phyloP scores from a whole-genome alignment of 2,797 vertebrate genomes.

The Synanceia verrucosa region DNA sequence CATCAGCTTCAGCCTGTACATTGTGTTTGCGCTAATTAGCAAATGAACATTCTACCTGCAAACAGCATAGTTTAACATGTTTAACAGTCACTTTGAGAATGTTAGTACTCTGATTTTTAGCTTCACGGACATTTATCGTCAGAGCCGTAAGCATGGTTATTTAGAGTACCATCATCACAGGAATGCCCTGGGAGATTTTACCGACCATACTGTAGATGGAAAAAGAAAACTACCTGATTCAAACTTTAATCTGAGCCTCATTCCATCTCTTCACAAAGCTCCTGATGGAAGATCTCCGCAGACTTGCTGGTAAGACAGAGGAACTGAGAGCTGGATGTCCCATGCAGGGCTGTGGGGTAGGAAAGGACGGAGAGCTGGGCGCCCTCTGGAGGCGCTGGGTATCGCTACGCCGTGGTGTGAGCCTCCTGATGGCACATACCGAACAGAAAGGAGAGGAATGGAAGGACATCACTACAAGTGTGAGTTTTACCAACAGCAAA shows the following conservation, averaged over 20 bases:
- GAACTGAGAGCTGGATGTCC: slow-evolving; percentile 70
- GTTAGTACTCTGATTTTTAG: too few species aligned
- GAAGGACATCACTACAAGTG: slow-evolving; percentile 87
- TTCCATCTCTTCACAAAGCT: slow-evolving; percentile 51
- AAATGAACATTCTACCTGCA: too few species aligned
- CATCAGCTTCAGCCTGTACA: background rate
- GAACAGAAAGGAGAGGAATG: slow-evolving; percentile 87
- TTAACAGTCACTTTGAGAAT: too few species aligned
- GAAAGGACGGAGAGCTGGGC: slow-evolving; percentile 60
- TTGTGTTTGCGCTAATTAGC: too few species aligned
- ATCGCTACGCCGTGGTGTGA: slow-evolving; percentile 73
- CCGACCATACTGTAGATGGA: background rate
- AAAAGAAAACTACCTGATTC: background rate
- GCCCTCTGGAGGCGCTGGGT: slow-evolving; percentile 89
- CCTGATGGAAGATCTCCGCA: slow-evolving; percentile 65
- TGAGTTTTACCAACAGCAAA: slow-evolving; percentile 71
- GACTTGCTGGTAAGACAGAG: slow-evolving; percentile 60
- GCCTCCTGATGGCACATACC: slow-evolving; percentile 80
- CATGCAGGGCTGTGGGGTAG: slow-evolving; percentile 64
- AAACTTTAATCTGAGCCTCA: background rate
- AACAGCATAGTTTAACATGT: too few species aligned
- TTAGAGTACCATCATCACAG: background rate
- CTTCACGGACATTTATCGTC: too few species aligned
- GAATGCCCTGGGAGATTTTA: background rate
- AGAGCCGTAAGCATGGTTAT: background rate